Evolutionary conservation across 2,113 vertebrate genomes (phyloP).

Genomic region (Bos taurus): ARS-UCD2.0 NC_037348.1:17120501-17121000

Average conservation of each 20-base stretch:
- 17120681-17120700: not conserved
- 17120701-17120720: not conserved
- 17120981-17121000: constrained; percentile 32
- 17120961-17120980: constrained; percentile 59
- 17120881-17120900: constrained; percentile 57
- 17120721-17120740: not conserved
- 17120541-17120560: not conserved
- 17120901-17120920: constrained; percentile 65
- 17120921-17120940: constrained; percentile 49
- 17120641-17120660: not conserved
- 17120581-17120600: not conserved
- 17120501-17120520: not conserved
- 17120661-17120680: not conserved
- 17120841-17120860: not conserved
- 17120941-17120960: constrained; percentile 69
- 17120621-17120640: not conserved
- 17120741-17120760: not conserved
- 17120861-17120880: constrained; percentile 23
- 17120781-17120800: not conserved
- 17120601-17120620: not conserved
- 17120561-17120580: not conserved
- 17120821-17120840: not conserved
- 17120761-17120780: not conserved
- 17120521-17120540: not conserved
- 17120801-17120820: not conserved